Evolutionary conservation across 2,797 vertebrate species (phyloP), one percentile per base, ranked within the genome.

Genomic region (Sardinella longiceps): DNA sequence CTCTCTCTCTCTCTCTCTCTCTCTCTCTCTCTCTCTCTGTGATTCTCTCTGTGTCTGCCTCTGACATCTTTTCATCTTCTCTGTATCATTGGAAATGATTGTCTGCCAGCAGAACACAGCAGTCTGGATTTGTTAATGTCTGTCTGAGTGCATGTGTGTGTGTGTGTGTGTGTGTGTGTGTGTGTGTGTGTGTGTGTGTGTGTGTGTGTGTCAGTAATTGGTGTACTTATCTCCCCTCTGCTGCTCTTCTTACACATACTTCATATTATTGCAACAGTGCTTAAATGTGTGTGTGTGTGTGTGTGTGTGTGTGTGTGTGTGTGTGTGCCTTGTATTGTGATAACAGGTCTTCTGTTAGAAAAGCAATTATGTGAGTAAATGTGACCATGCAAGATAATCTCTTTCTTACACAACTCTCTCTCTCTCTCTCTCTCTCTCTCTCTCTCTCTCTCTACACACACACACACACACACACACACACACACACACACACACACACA

Each of bases 11-110:
- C 66, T 46, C 23, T 70, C 28, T 81, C 5, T 66, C 53, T 83
- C 51, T 80, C 48, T 48, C 28, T 66, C 81, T 86, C 20, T 80
- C 46, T 46, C 15, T 46, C 50, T 80, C 39, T 83, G 48, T 80
- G 20, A 20, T 39, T 80, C 50, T 48, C n/a, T 70, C 5, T 83
- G 7, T 46, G 5, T 77, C 37, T 83, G 20, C 23, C 46, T 20
- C 30, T 56, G 48, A 74, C 66, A 9, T 11, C 60, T 63, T 7
- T 63, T 63, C 60, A 63, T 63, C 60, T 63, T 12, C n/a, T 28
- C 25, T 58, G 51, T 10, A 53, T 23, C n/a, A 23, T 23, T 63
- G 60, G 7, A 63, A 30, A 30, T 30, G 60, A 63, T 25, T 63
- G 60, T 63, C 60, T 30, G 60, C 0, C 3, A n/a, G 25, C 60